A percentile compares a stretch with the other conserved stretches of the same genome.
Evolutionary conservation across 2,888 invertebrate genomes (phyloP).

Genomic region (Pterobdella sp.): DNA sequence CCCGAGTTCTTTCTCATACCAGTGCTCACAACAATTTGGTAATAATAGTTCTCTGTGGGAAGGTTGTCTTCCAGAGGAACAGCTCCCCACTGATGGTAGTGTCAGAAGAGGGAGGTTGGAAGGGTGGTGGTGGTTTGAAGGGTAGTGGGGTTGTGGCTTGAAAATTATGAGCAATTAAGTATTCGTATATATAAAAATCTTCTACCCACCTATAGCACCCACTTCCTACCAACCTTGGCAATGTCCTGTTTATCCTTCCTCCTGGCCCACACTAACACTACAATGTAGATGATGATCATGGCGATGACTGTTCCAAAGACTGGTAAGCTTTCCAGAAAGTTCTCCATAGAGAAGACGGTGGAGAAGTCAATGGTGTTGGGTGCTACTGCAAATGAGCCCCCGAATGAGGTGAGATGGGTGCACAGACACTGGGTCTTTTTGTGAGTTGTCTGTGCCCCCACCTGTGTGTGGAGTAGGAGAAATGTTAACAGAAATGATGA

Average conservation of each 20-base stretch:
- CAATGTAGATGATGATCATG: slow-evolving; percentile 45
- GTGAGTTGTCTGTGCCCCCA: slow-evolving; percentile 44
- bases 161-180: background rate
- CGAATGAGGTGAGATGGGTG: slow-evolving; percentile 50
- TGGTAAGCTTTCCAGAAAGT: slow-evolving; percentile 49
- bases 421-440: slow-evolving; percentile 46
- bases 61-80: slow-evolving; percentile 52
- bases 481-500: background rate
- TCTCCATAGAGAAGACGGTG: slow-evolving; percentile 46
- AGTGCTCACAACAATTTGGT: slow-evolving; percentile 52
- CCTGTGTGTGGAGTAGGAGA: slow-evolving; percentile 37
- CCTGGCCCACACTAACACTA: slow-evolving; percentile 46
- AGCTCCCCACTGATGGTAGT: slow-evolving; percentile 50
- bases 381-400: slow-evolving; percentile 49
- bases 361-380: slow-evolving; percentile 51
- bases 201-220: background rate
- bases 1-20: slow-evolving; percentile 45
- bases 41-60: slow-evolving; percentile 51
- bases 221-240: slow-evolving; percentile 46
- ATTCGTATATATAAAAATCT: background rate
- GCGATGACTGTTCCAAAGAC: slow-evolving; percentile 48
- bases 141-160: background rate
- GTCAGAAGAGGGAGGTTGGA: too few relatives aligned
- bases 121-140: too few relatives aligned
- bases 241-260: slow-evolving; percentile 49